Evolutionary conservation across 2,113 vertebrate species (phyloP), one percentile per base, ranked within the genome.

Genomic region (Salvelinus fontinalis): DNA sequence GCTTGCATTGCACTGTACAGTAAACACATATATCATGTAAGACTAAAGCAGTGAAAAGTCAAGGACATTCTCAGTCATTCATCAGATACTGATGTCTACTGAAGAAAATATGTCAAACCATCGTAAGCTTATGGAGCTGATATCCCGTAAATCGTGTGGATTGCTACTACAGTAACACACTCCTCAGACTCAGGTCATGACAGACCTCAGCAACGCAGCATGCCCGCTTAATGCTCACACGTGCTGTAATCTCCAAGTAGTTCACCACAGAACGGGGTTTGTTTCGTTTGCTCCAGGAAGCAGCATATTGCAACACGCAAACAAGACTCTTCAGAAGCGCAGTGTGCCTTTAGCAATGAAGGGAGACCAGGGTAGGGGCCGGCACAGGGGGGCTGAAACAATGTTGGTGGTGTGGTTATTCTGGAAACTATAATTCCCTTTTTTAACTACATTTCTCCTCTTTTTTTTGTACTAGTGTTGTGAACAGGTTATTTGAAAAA

Each of bases 71-170:
- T 86, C 86, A 90, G 87, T 86, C 89, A 82, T 85, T 90, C 89
- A 90, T 91, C 89, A 90, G 89, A 91, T 90, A 88, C 87, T 89
- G 86, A 90, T 89, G 88, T 85, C 87, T 87, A 81, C 89, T 84
- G 86, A 82, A 89, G 75, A 78, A 82, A 89, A 88, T 85, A 82
- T 83, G 85, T 89, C 88, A 71, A 91, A 85, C 88, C 89, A 88
- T 79, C 89, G 87, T 79, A 34, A 87, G 90, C 89, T 77, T 69
- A 83, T 54, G 51, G 79, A 34, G 81, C 89, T 44, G 76, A 90
- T 76, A 91, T 88, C 90, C 86, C 88, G 77, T 75, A 76, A 78
- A 78, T 87, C 87, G 84, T 22, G 72, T 74, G 85, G 81, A 76
- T 79, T 75, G 16, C 65, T n/a, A 75, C 76, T 85, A 72, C 70